Evolutionary conservation across 2,888 invertebrate genomes (phyloP).

Genomic region (Caenorhabditis sulstoni): DNA sequence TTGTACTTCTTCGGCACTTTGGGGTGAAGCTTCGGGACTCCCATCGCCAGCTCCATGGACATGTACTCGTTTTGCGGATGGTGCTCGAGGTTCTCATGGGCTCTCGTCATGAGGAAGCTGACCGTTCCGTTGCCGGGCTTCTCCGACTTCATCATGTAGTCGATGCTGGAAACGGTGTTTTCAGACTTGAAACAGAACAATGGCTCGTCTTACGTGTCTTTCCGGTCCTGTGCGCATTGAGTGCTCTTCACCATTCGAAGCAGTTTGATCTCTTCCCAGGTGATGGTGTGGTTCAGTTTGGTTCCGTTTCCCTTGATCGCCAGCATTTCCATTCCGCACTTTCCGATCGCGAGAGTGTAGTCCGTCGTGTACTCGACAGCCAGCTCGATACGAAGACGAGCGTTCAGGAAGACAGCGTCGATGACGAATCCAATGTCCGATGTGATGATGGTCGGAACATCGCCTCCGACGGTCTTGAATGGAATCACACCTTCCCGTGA

Average conservation of each 20-base stretch:
- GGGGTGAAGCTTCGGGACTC: constrained; percentile 23
- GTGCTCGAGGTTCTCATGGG: not conserved
- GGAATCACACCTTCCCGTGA: not conserved
- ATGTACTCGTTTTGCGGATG: constrained; percentile 19
- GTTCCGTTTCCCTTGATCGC: not conserved
- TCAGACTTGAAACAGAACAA: not conserved
- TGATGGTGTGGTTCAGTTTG: not conserved
- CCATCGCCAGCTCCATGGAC: constrained; percentile 9
- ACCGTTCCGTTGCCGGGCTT: constrained; percentile 10
- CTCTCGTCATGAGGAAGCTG: not conserved
- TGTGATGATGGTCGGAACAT: not conserved
- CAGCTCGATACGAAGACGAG: constrained; percentile 5
- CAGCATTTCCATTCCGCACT: constrained; percentile 24
- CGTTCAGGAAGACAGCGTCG: constrained; percentile 17
- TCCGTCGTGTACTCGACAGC: constrained; percentile 9
- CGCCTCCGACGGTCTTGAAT: not conserved
- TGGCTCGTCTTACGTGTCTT: constrained; percentile 8
- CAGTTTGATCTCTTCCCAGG: constrained; percentile 29
- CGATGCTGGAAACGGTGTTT: constrained; percentile 10
- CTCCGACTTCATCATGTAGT: constrained; percentile 12
- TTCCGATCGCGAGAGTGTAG: constrained; percentile 14
- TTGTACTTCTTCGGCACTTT: not conserved
- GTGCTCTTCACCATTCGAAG: constrained; percentile 12
- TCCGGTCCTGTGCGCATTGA: constrained; percentile 1
- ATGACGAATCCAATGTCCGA: constrained; percentile 12